Evolutionary conservation across 2,888 invertebrate species (phyloP).

Genomic region (Xestia rhomboidea): DNA sequence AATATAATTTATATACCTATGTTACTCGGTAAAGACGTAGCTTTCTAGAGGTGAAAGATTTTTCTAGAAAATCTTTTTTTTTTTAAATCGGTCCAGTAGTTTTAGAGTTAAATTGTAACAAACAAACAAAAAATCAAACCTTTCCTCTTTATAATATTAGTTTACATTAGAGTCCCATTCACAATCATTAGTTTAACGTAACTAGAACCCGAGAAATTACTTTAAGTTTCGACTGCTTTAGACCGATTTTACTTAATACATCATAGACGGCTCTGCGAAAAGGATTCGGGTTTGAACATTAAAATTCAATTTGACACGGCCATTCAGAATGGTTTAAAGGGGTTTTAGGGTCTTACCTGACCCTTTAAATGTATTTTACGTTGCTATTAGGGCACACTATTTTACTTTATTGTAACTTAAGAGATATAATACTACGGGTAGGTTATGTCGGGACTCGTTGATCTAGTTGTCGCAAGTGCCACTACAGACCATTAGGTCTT

Average conservation of each 20-base stretch:
- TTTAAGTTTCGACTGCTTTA: conserved; percentile 27
- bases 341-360: conserved; percentile 63
- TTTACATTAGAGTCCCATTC: too few relatives aligned
- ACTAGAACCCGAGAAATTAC: conserved; percentile 9
- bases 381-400: neutral
- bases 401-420: neutral
- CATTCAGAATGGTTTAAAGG: conserved; percentile 70
- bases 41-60: too few relatives aligned
- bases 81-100: too few relatives aligned
- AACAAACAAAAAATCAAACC: too few relatives aligned
- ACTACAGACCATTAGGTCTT: too few relatives aligned
- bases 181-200: neutral
- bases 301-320: conserved; percentile 76
- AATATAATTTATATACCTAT: too few relatives aligned
- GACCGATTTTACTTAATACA: conserved; percentile 26
- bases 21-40: too few relatives aligned
- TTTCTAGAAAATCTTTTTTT: too few relatives aligned
- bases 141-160: too few relatives aligned
- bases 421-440: neutral
- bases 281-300: conserved; percentile 70
- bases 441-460: neutral
- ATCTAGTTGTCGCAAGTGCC: neutral
- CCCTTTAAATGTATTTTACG: conserved; percentile 50
- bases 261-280: conserved; percentile 45
- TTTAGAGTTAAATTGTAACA: too few relatives aligned